phyloP scores from a whole-genome alignment of 2,888 invertebrate species.

The Chironomus tentans region DNA sequence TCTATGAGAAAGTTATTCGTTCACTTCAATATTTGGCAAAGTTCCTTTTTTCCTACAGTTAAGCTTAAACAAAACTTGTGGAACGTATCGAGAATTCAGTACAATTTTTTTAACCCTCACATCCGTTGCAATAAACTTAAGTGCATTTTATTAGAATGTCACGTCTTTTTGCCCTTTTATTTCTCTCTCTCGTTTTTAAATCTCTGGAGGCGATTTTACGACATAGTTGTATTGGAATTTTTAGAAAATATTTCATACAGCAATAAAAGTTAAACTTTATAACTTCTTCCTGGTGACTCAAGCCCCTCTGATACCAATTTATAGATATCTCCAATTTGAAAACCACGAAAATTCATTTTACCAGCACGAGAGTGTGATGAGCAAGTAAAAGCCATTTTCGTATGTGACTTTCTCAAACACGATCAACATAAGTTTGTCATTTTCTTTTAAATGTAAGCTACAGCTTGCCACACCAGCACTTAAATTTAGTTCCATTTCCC shows the following conservation, averaged over 20 bases:
- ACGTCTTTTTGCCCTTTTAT: background rate
- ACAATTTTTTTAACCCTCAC: no score
- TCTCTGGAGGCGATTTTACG: background rate
- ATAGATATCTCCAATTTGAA: background rate
- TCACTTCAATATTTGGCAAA: no score
- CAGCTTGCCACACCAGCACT: background rate
- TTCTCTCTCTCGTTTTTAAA: background rate
- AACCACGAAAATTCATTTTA: background rate
- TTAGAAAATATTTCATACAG: no score
- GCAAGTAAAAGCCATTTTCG: background rate
- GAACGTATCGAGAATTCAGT: no score
- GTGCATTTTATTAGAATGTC: slow-evolving; percentile 14
- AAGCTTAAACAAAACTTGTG: no score
- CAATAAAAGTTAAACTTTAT: background rate
- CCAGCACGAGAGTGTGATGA: no score
- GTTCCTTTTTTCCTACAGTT: no score
- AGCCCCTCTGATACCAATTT: no score
- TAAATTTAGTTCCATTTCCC: no score
- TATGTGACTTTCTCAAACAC: background rate
- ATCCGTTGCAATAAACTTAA: background rate
- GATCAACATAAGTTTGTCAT: background rate
- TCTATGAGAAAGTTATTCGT: no score
- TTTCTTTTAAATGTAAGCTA: background rate
- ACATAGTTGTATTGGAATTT: no score
- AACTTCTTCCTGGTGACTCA: background rate